These are phyloP conservation scores for Heliconius hewitsoni DNA, from an alignment of 1,140 invertebrate genomes.

Conservation along the genomic window DNA sequence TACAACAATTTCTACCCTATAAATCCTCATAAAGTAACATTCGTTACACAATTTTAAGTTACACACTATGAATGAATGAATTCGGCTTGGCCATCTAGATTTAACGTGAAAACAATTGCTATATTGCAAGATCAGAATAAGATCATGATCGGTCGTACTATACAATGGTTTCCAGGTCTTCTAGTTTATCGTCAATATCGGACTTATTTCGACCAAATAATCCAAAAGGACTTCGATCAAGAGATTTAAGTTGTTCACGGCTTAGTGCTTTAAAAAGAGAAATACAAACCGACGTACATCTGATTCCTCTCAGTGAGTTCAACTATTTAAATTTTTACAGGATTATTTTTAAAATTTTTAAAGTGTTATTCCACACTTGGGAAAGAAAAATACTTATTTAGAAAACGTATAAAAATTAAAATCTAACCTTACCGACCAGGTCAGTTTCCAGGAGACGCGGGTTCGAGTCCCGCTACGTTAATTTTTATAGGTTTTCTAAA, in stretches of 20 bases:
- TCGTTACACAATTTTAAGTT: no score
- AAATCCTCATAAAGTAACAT: no score
- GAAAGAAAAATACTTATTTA: no score
- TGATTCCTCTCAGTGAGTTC: constrained; percentile 62
- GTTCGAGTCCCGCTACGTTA: no score
- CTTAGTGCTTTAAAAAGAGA: constrained; percentile 65
- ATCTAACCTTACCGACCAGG: no score
- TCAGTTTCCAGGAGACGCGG: no score
- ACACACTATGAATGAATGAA: background rate
- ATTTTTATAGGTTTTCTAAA: no score
- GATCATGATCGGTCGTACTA: background rate
- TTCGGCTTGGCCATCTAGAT: background rate
- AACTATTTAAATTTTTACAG: no score
- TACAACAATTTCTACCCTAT: no score
- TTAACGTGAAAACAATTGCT: background rate
- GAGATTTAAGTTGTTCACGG: constrained; percentile 61
- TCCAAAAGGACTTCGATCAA: constrained; percentile 58
- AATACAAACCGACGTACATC: constrained; percentile 66
- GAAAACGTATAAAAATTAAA: no score
- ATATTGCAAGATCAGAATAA: background rate
- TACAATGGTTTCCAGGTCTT: constrained; percentile 54
- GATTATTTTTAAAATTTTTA: no score
- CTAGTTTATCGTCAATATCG: constrained; percentile 61
- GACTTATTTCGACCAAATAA: constrained; percentile 69
- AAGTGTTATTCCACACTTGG: no score